phyloP scores from a whole-genome alignment of 2,888 invertebrate species.

The Drosophila demipolita region DNA sequence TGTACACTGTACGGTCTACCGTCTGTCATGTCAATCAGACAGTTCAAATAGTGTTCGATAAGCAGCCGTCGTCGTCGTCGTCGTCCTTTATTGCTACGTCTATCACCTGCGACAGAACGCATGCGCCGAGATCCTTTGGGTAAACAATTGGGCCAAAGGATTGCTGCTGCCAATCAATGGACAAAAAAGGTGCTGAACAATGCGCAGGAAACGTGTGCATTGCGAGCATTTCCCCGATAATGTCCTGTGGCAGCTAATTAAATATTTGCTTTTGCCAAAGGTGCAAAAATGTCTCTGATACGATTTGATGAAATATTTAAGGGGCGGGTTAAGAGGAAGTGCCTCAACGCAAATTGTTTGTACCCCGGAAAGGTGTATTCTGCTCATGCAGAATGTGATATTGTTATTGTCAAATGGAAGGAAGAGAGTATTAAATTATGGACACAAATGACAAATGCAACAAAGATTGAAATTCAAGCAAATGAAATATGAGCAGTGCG shows the following conservation, averaged over 20 bases:
- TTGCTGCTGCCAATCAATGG: slow-evolving; percentile 50
- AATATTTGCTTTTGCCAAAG: slow-evolving; percentile 73
- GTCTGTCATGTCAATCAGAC: slow-evolving; percentile 55
- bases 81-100: slow-evolving; percentile 38
- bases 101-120: slow-evolving; percentile 73
- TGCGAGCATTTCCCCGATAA: slow-evolving; percentile 29
- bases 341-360: slow-evolving; percentile 36
- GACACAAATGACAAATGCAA: slow-evolving; percentile 4
- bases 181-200: slow-evolving; percentile 11
- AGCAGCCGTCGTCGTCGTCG: slow-evolving; percentile 56
- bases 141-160: slow-evolving; percentile 68
- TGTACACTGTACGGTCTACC: slow-evolving; percentile 19
- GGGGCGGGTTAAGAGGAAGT: slow-evolving; percentile 70
- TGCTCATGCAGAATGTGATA: slow-evolving; percentile 29
- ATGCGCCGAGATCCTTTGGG: slow-evolving; percentile 67
- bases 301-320: slow-evolving; percentile 56
- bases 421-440: slow-evolving; percentile 26
- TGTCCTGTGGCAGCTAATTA: slow-evolving; percentile 69
- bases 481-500: slow-evolving; percentile 25
- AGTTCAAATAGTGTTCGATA: slow-evolving; percentile 64
- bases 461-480: background rate
- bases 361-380: slow-evolving; percentile 56
- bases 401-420: slow-evolving; percentile 20
- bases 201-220: slow-evolving; percentile 54
- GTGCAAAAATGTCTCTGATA: slow-evolving; percentile 70